These are phyloP conservation scores for Manacus vitellinus DNA, from an alignment of 2,113 vertebrate genomes.

Conservation along the genomic window DNA sequence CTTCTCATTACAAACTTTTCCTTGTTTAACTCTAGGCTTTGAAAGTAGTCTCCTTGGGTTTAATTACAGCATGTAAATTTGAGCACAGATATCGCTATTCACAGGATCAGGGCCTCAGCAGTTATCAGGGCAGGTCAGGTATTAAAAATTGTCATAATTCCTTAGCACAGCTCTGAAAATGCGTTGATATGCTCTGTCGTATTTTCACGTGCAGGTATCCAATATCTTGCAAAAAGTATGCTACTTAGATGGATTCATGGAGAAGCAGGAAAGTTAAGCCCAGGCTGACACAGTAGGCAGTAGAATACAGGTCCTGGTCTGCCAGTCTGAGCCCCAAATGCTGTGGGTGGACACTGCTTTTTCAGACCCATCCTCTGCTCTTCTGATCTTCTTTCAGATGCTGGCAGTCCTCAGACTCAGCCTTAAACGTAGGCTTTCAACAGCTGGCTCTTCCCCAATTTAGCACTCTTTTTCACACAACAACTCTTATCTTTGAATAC, in stretches of 20 bases:
- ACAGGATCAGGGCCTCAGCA: background rate
- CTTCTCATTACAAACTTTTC: conserved; percentile 58
- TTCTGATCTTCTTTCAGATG: background rate
- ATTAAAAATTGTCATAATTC: conserved; percentile 22
- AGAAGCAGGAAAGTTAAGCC: background rate
- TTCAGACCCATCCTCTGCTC: background rate
- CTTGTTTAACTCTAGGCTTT: conserved; percentile 60
- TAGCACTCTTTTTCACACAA: conserved; percentile 71
- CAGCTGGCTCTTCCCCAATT: conserved; percentile 68
- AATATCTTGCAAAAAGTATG: background rate
- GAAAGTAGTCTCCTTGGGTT: conserved; percentile 63
- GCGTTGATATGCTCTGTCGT: background rate
- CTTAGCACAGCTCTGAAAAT: background rate
- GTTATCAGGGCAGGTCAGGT: conserved; percentile 14
- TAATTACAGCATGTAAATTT: conserved; percentile 67
- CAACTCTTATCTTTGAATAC: conserved; percentile 72
- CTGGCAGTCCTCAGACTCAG: background rate
- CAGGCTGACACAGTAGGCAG: background rate
- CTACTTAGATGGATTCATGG: background rate
- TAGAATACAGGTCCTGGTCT: background rate
- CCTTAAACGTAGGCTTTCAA: conserved; percentile 54
- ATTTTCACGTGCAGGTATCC: background rate
- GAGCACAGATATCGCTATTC: background rate
- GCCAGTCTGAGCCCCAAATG: background rate
- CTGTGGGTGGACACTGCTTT: background rate